Percentiles rank a stretch among this genome's conserved stretches.
phyloP scores from a whole-genome alignment of 2,797 vertebrate species.

The Lagorchestes hirsutus region DNA sequence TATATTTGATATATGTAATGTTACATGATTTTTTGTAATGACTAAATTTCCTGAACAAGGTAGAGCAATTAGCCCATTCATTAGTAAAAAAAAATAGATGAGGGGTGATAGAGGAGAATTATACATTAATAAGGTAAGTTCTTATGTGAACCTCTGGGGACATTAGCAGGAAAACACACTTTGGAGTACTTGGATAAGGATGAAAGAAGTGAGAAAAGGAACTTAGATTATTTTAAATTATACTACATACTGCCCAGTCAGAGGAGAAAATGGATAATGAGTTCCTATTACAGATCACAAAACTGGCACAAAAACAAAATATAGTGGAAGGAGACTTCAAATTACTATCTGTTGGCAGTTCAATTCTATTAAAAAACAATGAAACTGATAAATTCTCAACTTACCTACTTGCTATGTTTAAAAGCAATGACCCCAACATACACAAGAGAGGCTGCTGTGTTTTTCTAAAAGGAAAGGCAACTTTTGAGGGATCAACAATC shows the following conservation, averaged over 20 bases:
- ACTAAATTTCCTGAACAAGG: not conserved
- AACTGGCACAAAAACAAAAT: not conserved
- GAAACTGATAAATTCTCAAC: not conserved
- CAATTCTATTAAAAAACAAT: not conserved
- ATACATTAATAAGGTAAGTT: not conserved
- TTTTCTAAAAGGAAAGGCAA: too few relatives aligned
- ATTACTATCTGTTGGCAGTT: not conserved
- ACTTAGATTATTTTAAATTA: not conserved
- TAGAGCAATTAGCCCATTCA: not conserved
- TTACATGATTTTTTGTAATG: not conserved
- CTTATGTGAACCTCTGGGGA: not conserved
- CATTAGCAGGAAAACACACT: not conserved
- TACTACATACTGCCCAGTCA: not conserved
- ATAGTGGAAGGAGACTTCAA: not conserved
- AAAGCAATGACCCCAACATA: too few relatives aligned
- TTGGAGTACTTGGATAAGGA: not conserved
- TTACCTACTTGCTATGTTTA: not conserved
- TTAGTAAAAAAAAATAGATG: not conserved
- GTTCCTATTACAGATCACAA: not conserved
- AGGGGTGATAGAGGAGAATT: not conserved
- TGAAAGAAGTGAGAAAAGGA: not conserved
- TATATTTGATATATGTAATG: not conserved
- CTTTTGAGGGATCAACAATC: too few relatives aligned
- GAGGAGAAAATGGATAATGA: not conserved
- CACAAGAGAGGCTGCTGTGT: too few relatives aligned